These are phyloP conservation scores for Philopotamus ludificatus DNA, from an alignment of 1,140 invertebrate species.

Conservation along the genomic window DNA sequence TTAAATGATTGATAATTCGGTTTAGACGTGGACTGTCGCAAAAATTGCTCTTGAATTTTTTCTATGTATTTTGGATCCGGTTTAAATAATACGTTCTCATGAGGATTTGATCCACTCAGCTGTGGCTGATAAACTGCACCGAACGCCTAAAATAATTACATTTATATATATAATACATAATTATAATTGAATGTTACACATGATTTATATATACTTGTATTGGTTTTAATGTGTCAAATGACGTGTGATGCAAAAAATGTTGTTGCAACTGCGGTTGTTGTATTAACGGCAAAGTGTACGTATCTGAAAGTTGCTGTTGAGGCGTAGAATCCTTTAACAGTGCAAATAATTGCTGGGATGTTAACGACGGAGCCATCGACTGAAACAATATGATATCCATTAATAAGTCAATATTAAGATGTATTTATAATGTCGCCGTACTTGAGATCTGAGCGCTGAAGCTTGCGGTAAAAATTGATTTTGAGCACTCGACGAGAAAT, in stretches of 20 bases:
- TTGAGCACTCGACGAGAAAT: constrained; percentile 36
- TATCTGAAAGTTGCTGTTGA: constrained; percentile 47
- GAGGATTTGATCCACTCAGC: constrained; percentile 41
- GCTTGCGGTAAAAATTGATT: constrained; percentile 39
- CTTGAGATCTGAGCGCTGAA: constrained; percentile 29
- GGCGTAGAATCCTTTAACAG: constrained; percentile 56
- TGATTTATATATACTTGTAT: constrained; percentile 45
- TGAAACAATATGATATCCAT: not conserved
- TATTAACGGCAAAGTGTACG: constrained; percentile 41
- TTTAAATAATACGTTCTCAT: constrained; percentile 44
- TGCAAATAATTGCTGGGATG: constrained; percentile 58
- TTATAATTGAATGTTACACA: constrained; percentile 26
- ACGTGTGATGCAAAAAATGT: constrained; percentile 51
- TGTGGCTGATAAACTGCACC: constrained; percentile 42
- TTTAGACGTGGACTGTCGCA: constrained; percentile 48
- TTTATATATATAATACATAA: not conserved
- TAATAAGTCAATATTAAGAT: constrained; percentile 7
- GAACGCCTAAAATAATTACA: constrained; percentile 44
- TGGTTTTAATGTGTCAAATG: constrained; percentile 32
- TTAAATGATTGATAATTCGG: constrained; percentile 57
- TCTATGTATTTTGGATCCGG: constrained; percentile 49
- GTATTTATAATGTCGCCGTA: not conserved
- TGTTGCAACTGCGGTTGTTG: constrained; percentile 54
- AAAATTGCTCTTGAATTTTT: constrained; percentile 49
- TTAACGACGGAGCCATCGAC: constrained; percentile 46